A percentile compares a stretch with the other conserved stretches of the same genome.
These are phyloP conservation scores for Leucoraja erinaceus DNA, from an alignment of 2,113 vertebrate species.

Conservation along the genomic window DNA sequence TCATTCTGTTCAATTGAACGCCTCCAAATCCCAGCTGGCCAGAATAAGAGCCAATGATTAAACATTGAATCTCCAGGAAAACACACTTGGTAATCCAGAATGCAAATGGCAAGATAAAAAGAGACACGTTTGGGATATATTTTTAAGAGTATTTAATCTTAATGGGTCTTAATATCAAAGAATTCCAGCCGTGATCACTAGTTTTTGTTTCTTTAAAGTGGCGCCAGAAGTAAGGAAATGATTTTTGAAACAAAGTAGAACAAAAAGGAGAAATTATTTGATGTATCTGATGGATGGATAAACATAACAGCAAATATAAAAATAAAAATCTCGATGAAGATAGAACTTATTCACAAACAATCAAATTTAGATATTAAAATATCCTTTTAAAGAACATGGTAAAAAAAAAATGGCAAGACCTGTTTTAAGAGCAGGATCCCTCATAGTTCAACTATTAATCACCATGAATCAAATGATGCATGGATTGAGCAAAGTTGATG, in stretches of 20 bases:
- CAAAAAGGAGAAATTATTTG: not conserved
- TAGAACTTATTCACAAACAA: not conserved
- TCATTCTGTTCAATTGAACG: not conserved
- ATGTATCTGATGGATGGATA: not conserved
- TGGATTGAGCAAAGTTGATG: not conserved
- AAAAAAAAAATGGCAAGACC: not conserved
- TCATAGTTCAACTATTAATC: not conserved
- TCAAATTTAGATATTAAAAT: not conserved
- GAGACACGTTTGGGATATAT: not conserved
- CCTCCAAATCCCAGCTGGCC: not conserved
- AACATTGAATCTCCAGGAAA: not conserved
- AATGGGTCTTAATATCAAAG: not conserved
- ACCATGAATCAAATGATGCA: not conserved
- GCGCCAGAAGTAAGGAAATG: not conserved
- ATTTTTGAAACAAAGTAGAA: not conserved
- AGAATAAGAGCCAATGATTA: not conserved
- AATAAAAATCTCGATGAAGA: not conserved
- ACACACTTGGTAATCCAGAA: not conserved
- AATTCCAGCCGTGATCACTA: not conserved
- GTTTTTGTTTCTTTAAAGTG: not conserved
- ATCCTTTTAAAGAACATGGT: not conserved
- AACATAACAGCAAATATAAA: not conserved
- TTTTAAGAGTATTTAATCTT: not conserved
- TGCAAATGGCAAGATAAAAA: not conserved
- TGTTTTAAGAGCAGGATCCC: no score